Conservation (phyloP, 1,140 invertebrate genomes). For the Drosophila gunungcola region DNA sequence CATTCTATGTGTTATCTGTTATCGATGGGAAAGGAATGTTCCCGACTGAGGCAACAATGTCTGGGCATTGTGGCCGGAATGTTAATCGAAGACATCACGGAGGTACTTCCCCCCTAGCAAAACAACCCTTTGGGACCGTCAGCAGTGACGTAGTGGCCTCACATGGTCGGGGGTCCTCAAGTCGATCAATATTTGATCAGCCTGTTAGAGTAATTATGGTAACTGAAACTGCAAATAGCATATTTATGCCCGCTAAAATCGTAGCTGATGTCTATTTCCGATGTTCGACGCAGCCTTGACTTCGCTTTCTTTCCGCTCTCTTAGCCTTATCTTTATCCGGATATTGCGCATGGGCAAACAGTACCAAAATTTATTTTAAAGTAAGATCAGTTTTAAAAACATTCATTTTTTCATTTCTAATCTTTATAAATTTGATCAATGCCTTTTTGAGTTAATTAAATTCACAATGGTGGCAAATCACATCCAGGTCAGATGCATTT, state of each 20-base stretch:
- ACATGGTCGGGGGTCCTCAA: slow-evolving; percentile 30
- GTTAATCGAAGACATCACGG: slow-evolving; percentile 16
- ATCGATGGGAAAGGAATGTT: slow-evolving; percentile 56
- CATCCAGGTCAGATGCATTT: too few relatives aligned
- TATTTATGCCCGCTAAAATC: slow-evolving; percentile 52
- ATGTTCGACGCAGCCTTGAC: slow-evolving; percentile 54
- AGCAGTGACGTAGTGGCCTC: slow-evolving; percentile 47
- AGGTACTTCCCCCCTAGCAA: slow-evolving; percentile 32
- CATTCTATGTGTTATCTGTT: slow-evolving; percentile 62
- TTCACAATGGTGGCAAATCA: too few relatives aligned
- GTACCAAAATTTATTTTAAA: background rate
- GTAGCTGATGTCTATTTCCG: slow-evolving; percentile 57
- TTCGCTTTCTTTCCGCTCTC: slow-evolving; percentile 10
- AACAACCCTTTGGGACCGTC: slow-evolving; percentile 20
- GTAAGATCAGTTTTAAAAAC: background rate
- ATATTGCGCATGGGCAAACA: slow-evolving; percentile 12
- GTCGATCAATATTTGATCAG: slow-evolving; percentile 69
- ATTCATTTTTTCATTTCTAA: background rate
- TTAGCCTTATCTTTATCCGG: slow-evolving; percentile 5
- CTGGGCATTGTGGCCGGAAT: slow-evolving; percentile 40
- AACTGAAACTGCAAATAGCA: slow-evolving; percentile 62
- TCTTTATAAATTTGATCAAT: too few relatives aligned
- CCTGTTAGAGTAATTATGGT: slow-evolving; percentile 72
- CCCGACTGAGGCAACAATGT: slow-evolving; percentile 44
- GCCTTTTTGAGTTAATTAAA: background rate